These are phyloP conservation scores for Haemorhous mexicanus DNA, from an alignment of 2,113 vertebrate species.

Conservation along the genomic window DNA sequence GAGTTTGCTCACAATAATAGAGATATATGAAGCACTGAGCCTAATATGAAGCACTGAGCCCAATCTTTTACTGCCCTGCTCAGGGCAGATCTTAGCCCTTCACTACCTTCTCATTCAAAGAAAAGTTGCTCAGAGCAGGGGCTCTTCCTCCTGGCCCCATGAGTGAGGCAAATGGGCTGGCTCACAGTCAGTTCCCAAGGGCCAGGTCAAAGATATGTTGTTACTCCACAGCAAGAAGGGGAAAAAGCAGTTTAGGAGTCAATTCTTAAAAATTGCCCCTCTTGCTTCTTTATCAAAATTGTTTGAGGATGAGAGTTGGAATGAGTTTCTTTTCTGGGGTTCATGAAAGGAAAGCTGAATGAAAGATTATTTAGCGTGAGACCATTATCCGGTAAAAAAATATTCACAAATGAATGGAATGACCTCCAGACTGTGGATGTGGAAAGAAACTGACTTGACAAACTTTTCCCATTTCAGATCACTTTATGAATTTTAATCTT, in stretches of 20 bases:
- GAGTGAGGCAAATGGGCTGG: background rate
- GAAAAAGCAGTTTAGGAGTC: background rate
- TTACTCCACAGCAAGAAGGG: background rate
- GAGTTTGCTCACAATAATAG: background rate
- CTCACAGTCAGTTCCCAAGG: background rate
- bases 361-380: background rate
- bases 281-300: background rate
- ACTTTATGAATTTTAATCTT: background rate
- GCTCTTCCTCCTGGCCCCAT: background rate
- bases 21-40: background rate
- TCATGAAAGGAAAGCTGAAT: slow-evolving; percentile 7
- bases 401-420: background rate
- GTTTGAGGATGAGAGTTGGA: background rate
- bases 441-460: background rate
- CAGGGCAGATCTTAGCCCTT: background rate
- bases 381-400: background rate
- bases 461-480: background rate
- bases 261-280: background rate
- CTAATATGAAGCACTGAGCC: background rate
- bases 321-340: background rate
- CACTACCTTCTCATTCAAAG: background rate
- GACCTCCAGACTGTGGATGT: background rate
- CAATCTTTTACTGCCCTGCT: background rate
- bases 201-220: background rate
- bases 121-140: background rate